Base-by-base conservation (phyloP, 2,113 vertebrate species). In the Antennarius striatus region DNA sequence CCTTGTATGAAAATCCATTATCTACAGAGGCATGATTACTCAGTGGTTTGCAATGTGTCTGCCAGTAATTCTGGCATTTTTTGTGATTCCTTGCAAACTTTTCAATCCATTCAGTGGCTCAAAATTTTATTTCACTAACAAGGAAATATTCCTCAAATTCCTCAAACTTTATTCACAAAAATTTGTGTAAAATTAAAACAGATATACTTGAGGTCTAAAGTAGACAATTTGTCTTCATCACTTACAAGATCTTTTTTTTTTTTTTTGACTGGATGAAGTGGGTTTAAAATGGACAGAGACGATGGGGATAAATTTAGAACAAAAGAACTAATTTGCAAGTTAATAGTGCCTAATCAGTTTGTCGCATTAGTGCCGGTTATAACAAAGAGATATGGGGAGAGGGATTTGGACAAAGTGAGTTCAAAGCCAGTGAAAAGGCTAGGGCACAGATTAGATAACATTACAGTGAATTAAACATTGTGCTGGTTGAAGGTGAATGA, bases 301-400 rank as follows among this genome's bases (percentile, higher is more conserved):
- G 77, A 84, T 77, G 50, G 48, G 75, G 81, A 86, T 79, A 36
- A 81, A 77, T 58, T 85, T 75, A 80, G 81, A 88, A 87, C 80
- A 87, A 88, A 89, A 73, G 60, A 86, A 80, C 58, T 86, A 32
- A 88, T 89, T 87, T 88, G 84, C 83, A 86, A 86, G 80, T 89
- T 87, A 87, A 90, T 83, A 47, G 77, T 56, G 68, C 75, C 65
- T 89, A 88, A 86, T 88, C 86, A 86, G 80, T 86, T 83, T 84
- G 83, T 81, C 40, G 73, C 70, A 82, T 81, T 86, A 79, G 78
- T 65, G 81, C 50, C 85, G 68, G 73, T 61, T 83, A 75, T 79
- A 73, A 88, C 79, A 86, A 84, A 89, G 59, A 63, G 71, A 80
- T 80, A 63, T 49, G 58, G 77, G 72, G 78, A 81, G 54, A 75